Base-by-base conservation (phyloP, 2,797 vertebrate genomes). In the Pelochelys cantorii region DNA sequence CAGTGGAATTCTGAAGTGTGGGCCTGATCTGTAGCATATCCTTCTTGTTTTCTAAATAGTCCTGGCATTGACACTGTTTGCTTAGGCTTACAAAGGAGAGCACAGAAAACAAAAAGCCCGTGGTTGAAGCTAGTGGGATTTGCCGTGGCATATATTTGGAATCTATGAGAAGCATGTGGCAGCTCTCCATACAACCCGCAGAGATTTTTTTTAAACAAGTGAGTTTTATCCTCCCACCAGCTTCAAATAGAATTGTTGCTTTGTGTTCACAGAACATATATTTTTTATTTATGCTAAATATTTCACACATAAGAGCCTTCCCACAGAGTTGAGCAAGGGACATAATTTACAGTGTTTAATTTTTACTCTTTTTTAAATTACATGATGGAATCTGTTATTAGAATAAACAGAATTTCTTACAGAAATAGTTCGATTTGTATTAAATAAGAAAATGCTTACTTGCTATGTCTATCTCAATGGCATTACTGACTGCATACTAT, bases 121-220 rank as follows among this genome's bases (percentile, higher is more conserved):
- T 97, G 96, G 96, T 95, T 96, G 92, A 84, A 95, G 96, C 90
- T 97, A 94, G 98, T 98, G 98, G 98, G 98, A 97, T 93, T 89
- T 97, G 98, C 98, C 98, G 98, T 97, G 98, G 98, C 97, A 99
- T 98, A 98, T 98, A 99, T 98, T 98, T 97, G 96, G 97, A 97
- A 97, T 98, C 97, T 98, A 97, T 98, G 98, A 98, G 97, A 97
- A 98, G 98, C 98, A 99, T 98, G 98, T 98, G 98, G 98, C 98
- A 90, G 75, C 11, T 87, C 62, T 98, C 98, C 98, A 98, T 93
- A 92, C 94, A 97, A 96, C 98, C 98, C 65, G 98, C 98, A 94
- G 94, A 95, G 68, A 95, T 89, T 71, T 85, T 90, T 95, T 91
- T 88, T 93, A 93, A 96, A 97, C 97, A 95, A 53, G 97, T 90